phyloP scores from a whole-genome alignment of 2,113 vertebrate species.

The Vulpes ferrilata region DNA sequence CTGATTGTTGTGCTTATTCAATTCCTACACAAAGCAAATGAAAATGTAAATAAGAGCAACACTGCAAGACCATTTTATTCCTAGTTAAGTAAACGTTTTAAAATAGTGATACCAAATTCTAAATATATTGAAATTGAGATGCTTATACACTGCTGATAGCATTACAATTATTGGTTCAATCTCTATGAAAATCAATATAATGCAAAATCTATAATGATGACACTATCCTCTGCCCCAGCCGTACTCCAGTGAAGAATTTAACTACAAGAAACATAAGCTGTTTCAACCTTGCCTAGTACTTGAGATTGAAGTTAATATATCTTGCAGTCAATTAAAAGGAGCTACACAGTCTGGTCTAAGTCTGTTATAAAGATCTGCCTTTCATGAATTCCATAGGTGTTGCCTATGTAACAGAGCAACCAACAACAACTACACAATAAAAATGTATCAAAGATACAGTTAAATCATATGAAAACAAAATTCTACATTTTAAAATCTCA shows the following conservation, averaged over 20 bases:
- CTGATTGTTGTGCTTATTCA: constrained; percentile 23
- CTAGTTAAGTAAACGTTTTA: constrained; percentile 24
- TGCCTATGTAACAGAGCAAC: not conserved
- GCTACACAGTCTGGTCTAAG: constrained; percentile 44
- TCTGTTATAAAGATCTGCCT: not conserved
- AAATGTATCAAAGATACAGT: constrained; percentile 14
- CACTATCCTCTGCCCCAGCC: not conserved
- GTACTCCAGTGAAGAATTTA: constrained; percentile 9
- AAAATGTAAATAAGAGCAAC: constrained; percentile 41
- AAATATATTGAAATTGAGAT: constrained; percentile 15
- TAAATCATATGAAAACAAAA: constrained; percentile 18
- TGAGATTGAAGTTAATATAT: constrained; percentile 19
- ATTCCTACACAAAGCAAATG: constrained; percentile 48
- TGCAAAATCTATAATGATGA: constrained; percentile 26
- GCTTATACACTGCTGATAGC: not conserved
- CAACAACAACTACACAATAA: not conserved
- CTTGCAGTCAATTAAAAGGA: constrained; percentile 27
- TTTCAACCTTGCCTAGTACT: not conserved
- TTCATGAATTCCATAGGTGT: not conserved
- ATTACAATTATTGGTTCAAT: not conserved
- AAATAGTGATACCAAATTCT: not conserved
- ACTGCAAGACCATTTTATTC: not conserved
- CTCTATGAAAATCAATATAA: constrained; percentile 49
- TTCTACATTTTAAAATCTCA: constrained; percentile 32
- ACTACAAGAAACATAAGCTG: constrained; percentile 37